phyloP scores from a whole-genome alignment of 2,797 vertebrate species.

The Meda fulgida region DNA sequence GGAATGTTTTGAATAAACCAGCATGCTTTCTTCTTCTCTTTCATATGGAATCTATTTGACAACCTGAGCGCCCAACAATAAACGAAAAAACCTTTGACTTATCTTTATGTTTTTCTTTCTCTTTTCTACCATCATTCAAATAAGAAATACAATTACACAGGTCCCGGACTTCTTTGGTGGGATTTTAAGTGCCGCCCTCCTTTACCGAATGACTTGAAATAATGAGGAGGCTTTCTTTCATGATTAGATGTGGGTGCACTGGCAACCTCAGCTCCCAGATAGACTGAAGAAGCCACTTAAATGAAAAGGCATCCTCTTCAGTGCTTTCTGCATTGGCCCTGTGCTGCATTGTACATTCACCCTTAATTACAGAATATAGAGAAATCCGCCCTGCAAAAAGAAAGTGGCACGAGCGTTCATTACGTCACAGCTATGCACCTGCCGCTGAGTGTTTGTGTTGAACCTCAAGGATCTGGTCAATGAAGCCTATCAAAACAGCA shows the following conservation, averaged over 20 bases:
- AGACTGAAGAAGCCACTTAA: constrained; percentile 64
- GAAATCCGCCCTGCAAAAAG: constrained; percentile 54
- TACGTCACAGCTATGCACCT: constrained; percentile 57
- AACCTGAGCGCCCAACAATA: constrained; percentile 46
- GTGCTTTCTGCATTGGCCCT: constrained; percentile 60
- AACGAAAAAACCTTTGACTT: constrained; percentile 62
- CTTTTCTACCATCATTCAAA: constrained; percentile 78
- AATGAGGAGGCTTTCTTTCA: constrained; percentile 65
- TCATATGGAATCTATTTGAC: constrained; percentile 65
- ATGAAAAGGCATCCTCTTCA: constrained; percentile 65
- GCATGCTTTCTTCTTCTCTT: constrained; percentile 80
- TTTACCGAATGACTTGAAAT: constrained; percentile 73
- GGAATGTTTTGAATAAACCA: constrained; percentile 80
- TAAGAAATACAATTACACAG: constrained; percentile 79
- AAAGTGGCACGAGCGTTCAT: constrained; percentile 39
- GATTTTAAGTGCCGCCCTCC: constrained; percentile 63
- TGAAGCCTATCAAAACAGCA: constrained; percentile 62
- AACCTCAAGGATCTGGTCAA: constrained; percentile 62
- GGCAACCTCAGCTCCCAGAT: constrained; percentile 47
- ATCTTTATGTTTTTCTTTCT: constrained; percentile 55
- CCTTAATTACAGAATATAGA: constrained; percentile 70
- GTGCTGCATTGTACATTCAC: constrained; percentile 65
- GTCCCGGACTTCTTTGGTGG: constrained; percentile 60
- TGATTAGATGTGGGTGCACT: constrained; percentile 63
- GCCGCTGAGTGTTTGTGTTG: constrained; percentile 61